Percentiles rank a stretch among this genome's conserved stretches.
Conservation (phyloP, 1,140 invertebrate genomes). For the Hypsibius dujardini region DNA sequence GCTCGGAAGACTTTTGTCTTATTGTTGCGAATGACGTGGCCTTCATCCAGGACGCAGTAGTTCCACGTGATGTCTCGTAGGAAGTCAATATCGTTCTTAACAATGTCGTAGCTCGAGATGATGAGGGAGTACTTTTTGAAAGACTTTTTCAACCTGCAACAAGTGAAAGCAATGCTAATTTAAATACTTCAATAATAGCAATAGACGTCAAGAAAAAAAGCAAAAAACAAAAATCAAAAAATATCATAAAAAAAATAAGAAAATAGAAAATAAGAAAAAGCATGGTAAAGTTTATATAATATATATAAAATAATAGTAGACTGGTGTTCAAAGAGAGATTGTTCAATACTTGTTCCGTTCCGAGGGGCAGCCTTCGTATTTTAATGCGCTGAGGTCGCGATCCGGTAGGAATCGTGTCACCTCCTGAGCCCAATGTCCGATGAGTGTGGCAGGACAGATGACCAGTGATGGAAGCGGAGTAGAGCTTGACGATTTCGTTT, state of each 20-base stretch:
- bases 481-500: slow-evolving; percentile 35
- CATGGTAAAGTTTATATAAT: too few relatives aligned
- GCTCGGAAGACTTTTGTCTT: slow-evolving; percentile 72
- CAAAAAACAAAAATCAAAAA: too few relatives aligned
- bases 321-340: too few relatives aligned
- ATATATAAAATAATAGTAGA: too few relatives aligned
- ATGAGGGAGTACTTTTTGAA: slow-evolving; percentile 56
- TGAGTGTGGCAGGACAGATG: slow-evolving; percentile 91
- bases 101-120: slow-evolving; percentile 86
- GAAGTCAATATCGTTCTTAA: slow-evolving; percentile 87
- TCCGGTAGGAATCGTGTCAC: slow-evolving; percentile 71
- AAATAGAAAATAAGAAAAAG: too few relatives aligned
- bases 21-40: slow-evolving; percentile 90
- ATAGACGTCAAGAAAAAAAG: too few relatives aligned
- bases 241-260: too few relatives aligned
- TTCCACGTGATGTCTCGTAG: slow-evolving; percentile 79
- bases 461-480: slow-evolving; percentile 63
- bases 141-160: slow-evolving; percentile 38
- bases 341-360: slow-evolving; percentile 60
- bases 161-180: not conserved
- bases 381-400: slow-evolving; percentile 59
- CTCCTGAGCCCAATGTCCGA: slow-evolving; percentile 95
- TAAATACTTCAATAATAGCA: too few relatives aligned
- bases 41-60: slow-evolving; percentile 92
- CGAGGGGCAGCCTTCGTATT: slow-evolving; percentile 72